A percentile compares a stretch with the other conserved stretches of the same genome.
Evolutionary conservation across 2,797 vertebrate genomes (phyloP).

Genomic region (Triplophysa yarkandensis): DNA sequence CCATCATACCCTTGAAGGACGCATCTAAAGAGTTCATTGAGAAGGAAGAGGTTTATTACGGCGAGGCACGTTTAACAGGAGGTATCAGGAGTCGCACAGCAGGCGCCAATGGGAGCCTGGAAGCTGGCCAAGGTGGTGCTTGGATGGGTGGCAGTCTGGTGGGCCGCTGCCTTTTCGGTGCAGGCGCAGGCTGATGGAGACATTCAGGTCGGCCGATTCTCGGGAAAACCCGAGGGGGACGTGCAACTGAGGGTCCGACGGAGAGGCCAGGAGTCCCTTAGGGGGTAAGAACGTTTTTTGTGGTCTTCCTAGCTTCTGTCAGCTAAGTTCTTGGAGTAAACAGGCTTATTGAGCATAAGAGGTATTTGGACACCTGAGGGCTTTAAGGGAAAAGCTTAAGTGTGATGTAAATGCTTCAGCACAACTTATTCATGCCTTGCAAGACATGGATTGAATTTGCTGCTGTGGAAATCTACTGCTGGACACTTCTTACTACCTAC

Average conservation of each 20-base stretch:
- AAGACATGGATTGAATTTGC: not conserved
- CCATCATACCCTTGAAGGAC: slow-evolving; percentile 47
- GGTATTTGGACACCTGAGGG: not conserved
- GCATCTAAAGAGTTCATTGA: slow-evolving; percentile 31
- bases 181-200: slow-evolving; percentile 74
- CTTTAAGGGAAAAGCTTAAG: too few relatives aligned
- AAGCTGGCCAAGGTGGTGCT: slow-evolving; percentile 83
- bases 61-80: slow-evolving; percentile 15
- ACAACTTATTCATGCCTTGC: not conserved
- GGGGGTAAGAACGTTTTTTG: slow-evolving; percentile 79
- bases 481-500: not conserved
- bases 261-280: slow-evolving; percentile 87
- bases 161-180: slow-evolving; percentile 62
- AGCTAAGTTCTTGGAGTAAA: not conserved
- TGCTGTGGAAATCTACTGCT: not conserved
- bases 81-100: slow-evolving; percentile 55
- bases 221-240: slow-evolving; percentile 75
- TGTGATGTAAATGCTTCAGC: too few relatives aligned
- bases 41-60: slow-evolving; percentile 34
- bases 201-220: slow-evolving; percentile 77
- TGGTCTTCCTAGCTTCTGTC: not conserved
- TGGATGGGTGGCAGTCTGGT: slow-evolving; percentile 78
- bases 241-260: slow-evolving; percentile 83
- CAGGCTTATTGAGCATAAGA: not conserved
- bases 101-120: slow-evolving; percentile 75